phyloP scores from a whole-genome alignment of 2,113 vertebrate genomes.

The Oreotrochilus melanogaster region DNA sequence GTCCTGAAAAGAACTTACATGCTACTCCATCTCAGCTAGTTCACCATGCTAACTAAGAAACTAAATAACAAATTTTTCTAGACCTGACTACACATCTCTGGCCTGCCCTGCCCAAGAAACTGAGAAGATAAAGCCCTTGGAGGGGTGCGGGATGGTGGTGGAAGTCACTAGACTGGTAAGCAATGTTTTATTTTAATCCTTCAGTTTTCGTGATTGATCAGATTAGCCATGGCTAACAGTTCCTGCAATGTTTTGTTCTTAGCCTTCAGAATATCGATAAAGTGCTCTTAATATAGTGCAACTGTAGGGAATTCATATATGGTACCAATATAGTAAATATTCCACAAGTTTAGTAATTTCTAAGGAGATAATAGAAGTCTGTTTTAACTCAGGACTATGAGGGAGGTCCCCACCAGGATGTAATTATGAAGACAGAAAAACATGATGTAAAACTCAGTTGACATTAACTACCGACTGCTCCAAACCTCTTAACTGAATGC shows the following conservation, averaged over 20 bases:
- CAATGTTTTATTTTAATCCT: constrained; percentile 9
- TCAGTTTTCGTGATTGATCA: not conserved
- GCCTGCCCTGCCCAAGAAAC: not conserved
- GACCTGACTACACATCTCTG: not conserved
- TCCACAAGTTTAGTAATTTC: not conserved
- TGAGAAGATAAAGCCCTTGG: not conserved
- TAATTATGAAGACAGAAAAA: not conserved
- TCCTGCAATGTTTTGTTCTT: not conserved
- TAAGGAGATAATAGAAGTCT: not conserved
- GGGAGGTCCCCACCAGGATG: not conserved
- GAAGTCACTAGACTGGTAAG: not conserved
- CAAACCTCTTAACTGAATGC: not conserved
- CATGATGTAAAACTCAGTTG: not conserved
- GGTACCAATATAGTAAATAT: not conserved
- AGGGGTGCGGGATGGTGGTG: not conserved
- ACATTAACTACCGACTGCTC: not conserved
- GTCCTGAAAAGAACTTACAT: not conserved
- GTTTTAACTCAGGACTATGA: not conserved
- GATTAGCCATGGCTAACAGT: not conserved
- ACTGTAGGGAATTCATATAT: not conserved
- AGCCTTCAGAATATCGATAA: not conserved
- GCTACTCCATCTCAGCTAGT: not conserved
- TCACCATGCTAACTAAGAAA: not conserved
- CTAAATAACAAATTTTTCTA: not conserved
- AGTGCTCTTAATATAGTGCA: accelerated